These are phyloP conservation scores for Zingel zingel DNA, from an alignment of 2,113 vertebrate genomes.

Conservation along the genomic window DNA sequence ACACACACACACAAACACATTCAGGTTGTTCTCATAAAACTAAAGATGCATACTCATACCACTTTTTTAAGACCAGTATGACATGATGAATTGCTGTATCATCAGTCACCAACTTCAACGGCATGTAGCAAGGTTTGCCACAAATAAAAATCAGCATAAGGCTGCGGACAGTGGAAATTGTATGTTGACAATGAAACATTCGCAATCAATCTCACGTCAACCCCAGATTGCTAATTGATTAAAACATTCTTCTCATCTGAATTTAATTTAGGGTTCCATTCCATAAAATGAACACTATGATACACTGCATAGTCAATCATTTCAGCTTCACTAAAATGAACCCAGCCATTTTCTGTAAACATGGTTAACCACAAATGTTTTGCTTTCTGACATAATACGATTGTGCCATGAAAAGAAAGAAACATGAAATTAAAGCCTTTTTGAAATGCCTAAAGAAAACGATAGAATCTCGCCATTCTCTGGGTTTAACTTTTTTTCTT, in stretches of 20 bases:
- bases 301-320: slow-evolving; percentile 37
- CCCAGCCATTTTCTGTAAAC: slow-evolving; percentile 40
- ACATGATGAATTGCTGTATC: slow-evolving; percentile 58
- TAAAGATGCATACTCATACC: slow-evolving; percentile 8
- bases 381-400: slow-evolving; percentile 36
- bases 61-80: slow-evolving; percentile 20
- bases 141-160: slow-evolving; percentile 55
- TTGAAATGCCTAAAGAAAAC: slow-evolving; percentile 43
- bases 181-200: slow-evolving; percentile 68
- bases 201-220: slow-evolving; percentile 64
- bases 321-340: slow-evolving; percentile 23
- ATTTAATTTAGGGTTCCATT: slow-evolving; percentile 61
- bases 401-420: slow-evolving; percentile 34
- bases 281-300: slow-evolving; percentile 59
- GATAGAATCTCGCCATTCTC: slow-evolving; percentile 41
- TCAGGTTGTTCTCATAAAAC: slow-evolving; percentile 17
- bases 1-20: too few species aligned
- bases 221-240: slow-evolving; percentile 68
- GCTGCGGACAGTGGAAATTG: slow-evolving; percentile 55
- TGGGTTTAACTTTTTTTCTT: background rate
- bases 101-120: slow-evolving; percentile 44
- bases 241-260: slow-evolving; percentile 65
- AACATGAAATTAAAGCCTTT: slow-evolving; percentile 42
- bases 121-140: slow-evolving; percentile 37
- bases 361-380: slow-evolving; percentile 50